Evolutionary conservation across 2,888 invertebrate species (phyloP).

Genomic region (Leptinotarsa peninsularis): DNA sequence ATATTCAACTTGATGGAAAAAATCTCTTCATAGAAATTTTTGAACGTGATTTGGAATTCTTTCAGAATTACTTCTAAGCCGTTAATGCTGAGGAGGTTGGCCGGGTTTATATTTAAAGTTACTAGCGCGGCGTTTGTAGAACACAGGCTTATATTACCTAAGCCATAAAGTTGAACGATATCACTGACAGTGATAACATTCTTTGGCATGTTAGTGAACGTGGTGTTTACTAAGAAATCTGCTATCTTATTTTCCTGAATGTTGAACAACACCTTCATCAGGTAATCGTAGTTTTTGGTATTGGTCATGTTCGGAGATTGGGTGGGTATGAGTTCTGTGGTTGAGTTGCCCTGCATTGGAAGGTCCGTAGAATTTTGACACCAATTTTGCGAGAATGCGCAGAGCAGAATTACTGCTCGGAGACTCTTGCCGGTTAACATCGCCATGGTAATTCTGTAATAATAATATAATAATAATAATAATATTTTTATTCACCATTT

Average conservation of each 20-base stretch:
- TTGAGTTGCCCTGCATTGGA: conserved; percentile 6
- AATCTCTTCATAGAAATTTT: conserved; percentile 28
- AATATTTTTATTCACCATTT: too few relatives aligned
- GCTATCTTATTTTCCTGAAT: conserved; percentile 39
- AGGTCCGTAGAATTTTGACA: conserved; percentile 7
- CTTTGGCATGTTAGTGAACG: conserved; percentile 28
- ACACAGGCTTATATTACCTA: conserved; percentile 27
- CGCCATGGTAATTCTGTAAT: neutral
- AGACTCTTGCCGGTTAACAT: neutral
- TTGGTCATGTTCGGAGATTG: neutral
- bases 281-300: conserved; percentile 32
- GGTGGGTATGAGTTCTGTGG: neutral
- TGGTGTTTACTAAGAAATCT: conserved; percentile 31
- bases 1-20: conserved; percentile 23
- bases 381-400: neutral
- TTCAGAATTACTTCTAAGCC: conserved; percentile 23
- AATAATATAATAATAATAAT: too few relatives aligned
- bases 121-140: conserved; percentile 24
- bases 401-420: neutral
- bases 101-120: conserved; percentile 25
- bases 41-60: conserved; percentile 29
- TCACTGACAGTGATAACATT: conserved; percentile 33
- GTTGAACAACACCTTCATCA: conserved; percentile 39
- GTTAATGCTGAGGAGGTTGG: conserved; percentile 26
- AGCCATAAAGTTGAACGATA: conserved; percentile 29